Base-by-base conservation (phyloP, 2,888 invertebrate species). In the Chouioia cunea region DNA sequence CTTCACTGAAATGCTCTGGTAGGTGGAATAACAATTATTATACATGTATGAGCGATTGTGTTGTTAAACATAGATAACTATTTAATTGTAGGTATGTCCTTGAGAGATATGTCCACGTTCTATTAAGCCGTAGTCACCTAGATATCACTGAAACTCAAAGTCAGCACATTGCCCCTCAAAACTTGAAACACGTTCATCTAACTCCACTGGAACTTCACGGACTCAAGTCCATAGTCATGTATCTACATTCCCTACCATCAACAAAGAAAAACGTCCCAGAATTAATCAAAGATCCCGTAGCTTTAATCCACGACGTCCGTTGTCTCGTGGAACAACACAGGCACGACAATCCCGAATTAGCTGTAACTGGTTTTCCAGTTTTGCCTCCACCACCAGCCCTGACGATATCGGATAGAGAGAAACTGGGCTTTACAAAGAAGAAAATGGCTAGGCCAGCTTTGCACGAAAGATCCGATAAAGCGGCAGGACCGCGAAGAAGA, bases 1-100 rank as follows among this genome's bases (percentile, higher is more conserved):
- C 88, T 99, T 97, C 87, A 96, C 96, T 15, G 98, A 99, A 87
- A 97, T 99, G 93, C 88, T 97, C 71, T 99, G 99, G 97, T 85
- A 79, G 68, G 78, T 70, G n/a, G 4, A 56, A 50, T 0, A 22
- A 58, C 2, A 16, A 0, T 53, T 20, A 27, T 20, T 64, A 56
- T 56, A 16, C 67, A 12, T 57, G 70, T 20, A 53, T 23, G 2
- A 47, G 36, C 56, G n/a, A 65, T 36, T 18, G 20, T 64, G 52
- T 56, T 62, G n/a, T 20, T 57, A 23, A 4, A 27, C 48, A 44
- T 66, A n/a, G 18, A 56, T 18, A 48, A 43, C 43, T 64, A 22
- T 36, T 56, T 27, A 62, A 65, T 70, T 68, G 15, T 56, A 85
- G 85, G 85, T 99, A 98, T 87, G 97, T 97, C 50, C 87, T 98